Conservation (phyloP, 2,797 vertebrate species). For the Orestias chungarensis region DNA sequence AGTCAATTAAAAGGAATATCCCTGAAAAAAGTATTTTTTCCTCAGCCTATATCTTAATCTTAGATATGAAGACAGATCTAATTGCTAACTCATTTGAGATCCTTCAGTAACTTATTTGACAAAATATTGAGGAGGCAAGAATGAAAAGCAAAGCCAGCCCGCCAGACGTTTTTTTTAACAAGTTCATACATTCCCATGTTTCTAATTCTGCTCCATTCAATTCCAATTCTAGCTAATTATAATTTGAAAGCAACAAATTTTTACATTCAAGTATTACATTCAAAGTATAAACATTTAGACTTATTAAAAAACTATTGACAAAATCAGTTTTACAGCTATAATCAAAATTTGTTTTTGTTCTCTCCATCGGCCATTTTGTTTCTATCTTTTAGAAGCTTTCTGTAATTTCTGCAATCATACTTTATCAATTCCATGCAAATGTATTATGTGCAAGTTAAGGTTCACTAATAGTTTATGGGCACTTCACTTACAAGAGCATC, state of each 20-base stretch:
- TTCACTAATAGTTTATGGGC: not conserved
- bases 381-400: not conserved
- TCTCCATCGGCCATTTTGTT: not conserved
- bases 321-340: too few relatives aligned
- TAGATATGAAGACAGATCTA: not conserved
- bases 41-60: constrained; percentile 6
- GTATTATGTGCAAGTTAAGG: not conserved
- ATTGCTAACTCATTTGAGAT: constrained; percentile 8
- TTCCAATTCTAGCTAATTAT: too few relatives aligned
- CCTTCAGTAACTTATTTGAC: not conserved
- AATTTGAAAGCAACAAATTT: too few relatives aligned
- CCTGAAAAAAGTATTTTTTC: constrained; percentile 25
- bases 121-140: not conserved
- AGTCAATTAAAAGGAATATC: constrained; percentile 47
- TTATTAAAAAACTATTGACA: not conserved
- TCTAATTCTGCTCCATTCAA: not conserved
- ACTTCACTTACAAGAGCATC: not conserved
- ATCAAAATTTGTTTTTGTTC: constrained; percentile 1
- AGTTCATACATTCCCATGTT: too few relatives aligned
- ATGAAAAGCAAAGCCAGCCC: not conserved
- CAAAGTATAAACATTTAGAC: not conserved
- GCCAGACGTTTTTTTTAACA: not conserved
- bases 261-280: too few relatives aligned
- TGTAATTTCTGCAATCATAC: not conserved
- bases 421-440: not conserved